Conservation (phyloP, 2,888 invertebrate species). For the Drosophila kanekoi region DNA sequence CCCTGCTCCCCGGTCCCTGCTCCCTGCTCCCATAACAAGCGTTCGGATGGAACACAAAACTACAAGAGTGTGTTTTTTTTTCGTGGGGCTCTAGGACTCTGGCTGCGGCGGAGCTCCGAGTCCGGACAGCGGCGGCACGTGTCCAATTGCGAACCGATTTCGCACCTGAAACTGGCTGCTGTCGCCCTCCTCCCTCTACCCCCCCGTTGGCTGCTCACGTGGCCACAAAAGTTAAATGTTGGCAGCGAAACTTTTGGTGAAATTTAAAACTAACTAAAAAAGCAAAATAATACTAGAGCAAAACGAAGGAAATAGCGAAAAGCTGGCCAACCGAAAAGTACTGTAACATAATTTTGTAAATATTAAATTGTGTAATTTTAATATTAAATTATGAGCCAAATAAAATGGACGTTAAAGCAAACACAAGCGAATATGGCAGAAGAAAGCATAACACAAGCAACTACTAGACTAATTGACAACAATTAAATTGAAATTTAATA, state of each 20-base stretch:
- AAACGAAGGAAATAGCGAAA: neutral
- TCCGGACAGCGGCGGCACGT: slow-evolving; percentile 49
- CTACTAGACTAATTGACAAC: slow-evolving; percentile 75
- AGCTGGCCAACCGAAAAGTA: slow-evolving; percentile 23
- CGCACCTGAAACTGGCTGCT: slow-evolving; percentile 39
- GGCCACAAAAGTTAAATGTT: slow-evolving; percentile 55
- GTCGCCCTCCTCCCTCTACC: neutral
- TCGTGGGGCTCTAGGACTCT: slow-evolving; percentile 9
- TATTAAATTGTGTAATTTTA: slow-evolving; percentile 71
- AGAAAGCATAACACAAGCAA: slow-evolving; percentile 31
- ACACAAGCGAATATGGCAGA: slow-evolving; percentile 29
- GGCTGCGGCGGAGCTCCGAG: neutral
- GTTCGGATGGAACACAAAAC: slow-evolving; percentile 17
- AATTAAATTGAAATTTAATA: slow-evolving; percentile 59
- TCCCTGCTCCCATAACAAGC: neutral
- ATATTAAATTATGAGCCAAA: slow-evolving; percentile 48
- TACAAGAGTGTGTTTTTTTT: slow-evolving; percentile 32
- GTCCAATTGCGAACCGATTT: slow-evolving; percentile 57
- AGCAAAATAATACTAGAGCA: neutral
- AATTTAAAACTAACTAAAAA: slow-evolving; percentile 51
- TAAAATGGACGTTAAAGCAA: slow-evolving; percentile 22
- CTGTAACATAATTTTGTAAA: slow-evolving; percentile 80
- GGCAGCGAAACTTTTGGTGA: slow-evolving; percentile 59
- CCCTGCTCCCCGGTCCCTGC: neutral
- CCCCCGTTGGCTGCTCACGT: slow-evolving; percentile 19